These are phyloP conservation scores for human (Homo sapiens) DNA, from an alignment of 2,113 vertebrate species.

Conservation along the genomic window GRCh38 chr6:104575501-104576000, in stretches of 20 bases:
- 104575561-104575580: not conserved
- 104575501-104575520: not conserved
- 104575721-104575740: not conserved
- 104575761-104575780: not conserved
- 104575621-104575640: not conserved
- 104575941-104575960: not conserved
- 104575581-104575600: not conserved
- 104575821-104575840: not conserved
- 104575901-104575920: not conserved
- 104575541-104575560: not conserved
- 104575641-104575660: not conserved
- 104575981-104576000: not conserved
- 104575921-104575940: slow-evolving; percentile 12
- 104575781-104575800: not conserved
- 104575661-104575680: not conserved
- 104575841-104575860: not conserved
- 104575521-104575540: not conserved
- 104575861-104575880: not conserved
- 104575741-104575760: not conserved
- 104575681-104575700: not conserved
- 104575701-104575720: not conserved
- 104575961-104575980: not conserved
- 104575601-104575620: not conserved
- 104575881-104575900: not conserved
- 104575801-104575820: not conserved